Evolutionary conservation across 2,888 invertebrate species (phyloP), one percentile per base, ranked within the genome.

Genomic region (Sinotaia quadrata): DNA sequence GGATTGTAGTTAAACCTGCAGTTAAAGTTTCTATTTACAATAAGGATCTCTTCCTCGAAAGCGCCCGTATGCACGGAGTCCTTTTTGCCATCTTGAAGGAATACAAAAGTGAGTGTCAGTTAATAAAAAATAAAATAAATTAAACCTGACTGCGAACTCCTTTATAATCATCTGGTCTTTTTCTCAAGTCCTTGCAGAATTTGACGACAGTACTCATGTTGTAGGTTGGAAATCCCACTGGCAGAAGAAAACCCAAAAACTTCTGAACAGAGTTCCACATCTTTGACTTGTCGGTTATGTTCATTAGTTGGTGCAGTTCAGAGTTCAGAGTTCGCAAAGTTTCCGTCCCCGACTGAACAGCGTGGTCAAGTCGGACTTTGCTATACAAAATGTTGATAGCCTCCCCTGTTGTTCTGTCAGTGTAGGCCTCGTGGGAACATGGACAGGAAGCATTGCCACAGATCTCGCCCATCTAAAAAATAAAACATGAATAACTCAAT

Each of bases 131-230:
- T n/a, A n/a, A n/a, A n/a, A n/a, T n/a, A n/a, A n/a, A n/a, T n/a
- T n/a, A 1, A 4, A 65, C 65, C 65, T 65, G 65, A 21, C 10
- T 27, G 24, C 44, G 44, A n/a, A 65, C 56, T 18, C 65, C 65
- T 12, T 5, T 8, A 10, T 12, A 7, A 4, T 2, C 4, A 15
- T 41, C 31, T 2, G 3, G 12, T 37, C 41, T 56, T 21, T n/a
- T 37, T 0, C 29, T 27, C 37, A 65, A 31, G 8, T 18, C 29
- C 15, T 33, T 1, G 21, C 65, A 65, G 33, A 65, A 65, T 0
- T 29, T 24, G 21, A 65, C 37, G 4, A 65, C 56, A 1, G 29
- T 2, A 24, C 8, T 18, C 65, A 65, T 56, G 65, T 31, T 44
- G 65, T 65, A 56, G 56, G 65, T 44, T 1, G 54, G 27, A 7